phyloP scores from a whole-genome alignment of 2,113 vertebrate species.

The Pelmatolapia mariae region DNA sequence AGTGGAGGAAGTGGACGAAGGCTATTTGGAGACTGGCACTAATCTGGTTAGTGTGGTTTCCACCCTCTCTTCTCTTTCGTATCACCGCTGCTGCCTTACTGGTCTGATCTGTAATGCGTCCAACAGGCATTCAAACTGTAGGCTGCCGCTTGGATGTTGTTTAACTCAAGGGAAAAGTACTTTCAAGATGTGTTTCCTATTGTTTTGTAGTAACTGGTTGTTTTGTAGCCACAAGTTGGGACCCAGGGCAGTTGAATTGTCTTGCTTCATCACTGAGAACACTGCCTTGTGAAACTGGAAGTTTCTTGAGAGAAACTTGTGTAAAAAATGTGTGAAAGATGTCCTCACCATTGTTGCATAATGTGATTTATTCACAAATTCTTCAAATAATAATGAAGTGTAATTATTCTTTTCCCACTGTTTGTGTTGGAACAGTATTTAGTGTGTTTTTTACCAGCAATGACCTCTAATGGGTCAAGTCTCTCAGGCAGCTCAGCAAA shows the following conservation, averaged over 20 bases:
- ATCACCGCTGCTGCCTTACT: not conserved
- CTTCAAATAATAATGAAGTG: not conserved
- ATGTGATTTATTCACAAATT: conserved; percentile 5
- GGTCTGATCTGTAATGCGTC: not conserved
- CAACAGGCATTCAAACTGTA: not conserved
- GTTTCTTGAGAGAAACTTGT: not conserved
- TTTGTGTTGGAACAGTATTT: conserved; percentile 26
- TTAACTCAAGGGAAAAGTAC: not conserved
- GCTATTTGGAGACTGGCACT: conserved; percentile 55
- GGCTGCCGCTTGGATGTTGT: not conserved
- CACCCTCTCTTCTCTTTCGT: conserved; percentile 10
- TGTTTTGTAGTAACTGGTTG: not conserved
- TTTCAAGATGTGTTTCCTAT: not conserved
- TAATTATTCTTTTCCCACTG: conserved; percentile 18
- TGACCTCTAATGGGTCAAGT: not conserved
- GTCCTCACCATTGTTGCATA: not conserved
- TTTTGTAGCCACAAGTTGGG: not conserved
- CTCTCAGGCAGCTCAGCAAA: not conserved
- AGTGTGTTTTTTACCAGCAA: not conserved
- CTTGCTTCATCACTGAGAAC: not conserved
- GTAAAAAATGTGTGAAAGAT: not conserved
- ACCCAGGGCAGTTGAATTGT: not conserved
- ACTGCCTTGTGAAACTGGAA: not conserved
- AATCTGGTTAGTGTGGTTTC: conserved; percentile 58
- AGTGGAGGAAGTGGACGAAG: conserved; percentile 40